Base-by-base conservation (phyloP, 1,140 invertebrate genomes). In the Drosophila ficusphila region DNA sequence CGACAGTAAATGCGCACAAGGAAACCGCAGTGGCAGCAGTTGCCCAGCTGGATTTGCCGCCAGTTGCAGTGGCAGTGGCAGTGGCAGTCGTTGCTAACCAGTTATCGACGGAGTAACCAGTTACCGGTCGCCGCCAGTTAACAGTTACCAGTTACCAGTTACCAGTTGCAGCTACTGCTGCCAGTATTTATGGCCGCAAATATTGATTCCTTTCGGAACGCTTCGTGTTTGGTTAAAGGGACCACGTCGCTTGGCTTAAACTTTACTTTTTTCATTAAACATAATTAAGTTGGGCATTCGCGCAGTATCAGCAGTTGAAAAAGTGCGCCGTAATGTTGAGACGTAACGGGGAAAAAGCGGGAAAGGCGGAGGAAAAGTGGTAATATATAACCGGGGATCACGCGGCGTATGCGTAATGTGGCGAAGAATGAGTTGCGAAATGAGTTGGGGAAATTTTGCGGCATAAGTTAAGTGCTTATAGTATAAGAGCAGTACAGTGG, bases 171-270 rank as follows among this genome's bases (percentile, higher is more conserved):
- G n/a, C n/a, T n/a, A n/a, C n/a, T n/a, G n/a, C n/a, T 31, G 27
- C 42, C 27, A 27, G 64, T 68, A 68, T 68, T 68, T 68, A 68
- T 68, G 46, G 64, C 51, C 21, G 64, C 60, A 67, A 68, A 67
- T 68, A 68, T 68, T 68, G 64, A 68, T 68, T 68, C 64, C 64
- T 65, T 33, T 51, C 33, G 27, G n/a, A 9, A 34, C 46, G 47
- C 25, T 31, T 53, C 36, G 12, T 39, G 57, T 42, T 53, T 52
- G 57, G 41, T 51, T 36, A 67, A 65, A 65, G 36, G 44, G 27
- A 39, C 21, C 23, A 19, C 34, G 14, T 8, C n/a, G 8, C 41
- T 48, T 41, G 16, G 18, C 25, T 48, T 48, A 21, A 33, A 25
- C 11, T 21, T 39, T 23, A 61, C 21, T 56, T 31, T 29, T 41